Evolutionary conservation across 2,113 vertebrate genomes (phyloP).

Genomic region (Romanogobio albipinnatus): DNA sequence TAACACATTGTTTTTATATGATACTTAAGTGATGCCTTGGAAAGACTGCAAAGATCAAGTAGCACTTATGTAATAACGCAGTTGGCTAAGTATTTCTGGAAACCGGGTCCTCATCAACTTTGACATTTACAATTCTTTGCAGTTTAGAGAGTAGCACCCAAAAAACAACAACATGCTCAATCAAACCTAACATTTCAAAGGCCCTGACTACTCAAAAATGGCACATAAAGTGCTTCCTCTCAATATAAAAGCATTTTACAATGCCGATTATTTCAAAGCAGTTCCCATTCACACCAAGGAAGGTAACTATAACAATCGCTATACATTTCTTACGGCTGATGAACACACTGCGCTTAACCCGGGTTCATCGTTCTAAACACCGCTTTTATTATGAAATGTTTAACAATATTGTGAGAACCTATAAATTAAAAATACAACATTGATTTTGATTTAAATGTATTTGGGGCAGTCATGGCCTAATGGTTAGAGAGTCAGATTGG

Average conservation of each 20-base stretch:
- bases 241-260: neutral
- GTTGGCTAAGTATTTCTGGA: neutral
- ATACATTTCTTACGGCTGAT: no score
- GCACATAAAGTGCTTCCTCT: neutral
- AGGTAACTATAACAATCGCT: no score
- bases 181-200: neutral
- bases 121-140: neutral
- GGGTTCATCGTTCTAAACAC: no score
- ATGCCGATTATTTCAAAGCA: no score
- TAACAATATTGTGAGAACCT: no score
- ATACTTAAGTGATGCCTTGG: neutral
- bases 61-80: neutral
- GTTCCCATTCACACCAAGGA: no score
- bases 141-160: neutral
- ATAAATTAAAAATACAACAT: no score
- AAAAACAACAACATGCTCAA: neutral
- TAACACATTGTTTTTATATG: neutral
- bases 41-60: neutral
- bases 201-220: conserved; percentile 3
- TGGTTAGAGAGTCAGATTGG: no score
- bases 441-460: no score
- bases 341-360: no score
- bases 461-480: no score
- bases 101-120: neutral
- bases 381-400: no score